These are phyloP conservation scores for Drosophila bocqueti DNA, from an alignment of 1,140 invertebrate species.

Conservation along the genomic window DNA sequence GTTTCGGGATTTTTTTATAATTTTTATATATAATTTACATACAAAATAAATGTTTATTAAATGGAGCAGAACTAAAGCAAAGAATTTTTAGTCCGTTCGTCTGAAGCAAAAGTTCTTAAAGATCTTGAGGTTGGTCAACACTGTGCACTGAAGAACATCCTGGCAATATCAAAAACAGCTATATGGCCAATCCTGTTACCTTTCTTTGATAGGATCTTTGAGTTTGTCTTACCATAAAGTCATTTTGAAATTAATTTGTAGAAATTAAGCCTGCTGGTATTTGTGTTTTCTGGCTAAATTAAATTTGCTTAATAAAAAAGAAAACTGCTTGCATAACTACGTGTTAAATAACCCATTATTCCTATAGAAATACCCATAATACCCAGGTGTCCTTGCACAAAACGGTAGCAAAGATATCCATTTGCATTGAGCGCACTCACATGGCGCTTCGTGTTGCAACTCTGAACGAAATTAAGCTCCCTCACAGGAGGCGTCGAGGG, in stretches of 20 bases:
- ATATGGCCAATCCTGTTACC: neutral
- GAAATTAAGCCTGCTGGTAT: neutral
- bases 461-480: slow-evolving; percentile 40
- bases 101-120: neutral
- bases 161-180: neutral
- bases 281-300: no score
- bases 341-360: no score
- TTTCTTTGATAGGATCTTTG: neutral
- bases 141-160: no score
- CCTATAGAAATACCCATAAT: neutral
- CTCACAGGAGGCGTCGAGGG: slow-evolving; percentile 18
- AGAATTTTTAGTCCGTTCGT: neutral
- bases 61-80: neutral
- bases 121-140: no score
- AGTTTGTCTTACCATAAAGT: neutral
- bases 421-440: slow-evolving; percentile 44
- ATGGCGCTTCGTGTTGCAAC: slow-evolving; percentile 42
- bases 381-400: no score
- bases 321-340: neutral
- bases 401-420: slow-evolving; percentile 26
- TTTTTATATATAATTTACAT: no score
- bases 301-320: neutral
- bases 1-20: no score
- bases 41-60: no score
- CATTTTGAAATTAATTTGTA: neutral